Evolutionary conservation across 1,140 invertebrate genomes (phyloP).

Genomic region (Parasteatoda tepidariorum): DNA sequence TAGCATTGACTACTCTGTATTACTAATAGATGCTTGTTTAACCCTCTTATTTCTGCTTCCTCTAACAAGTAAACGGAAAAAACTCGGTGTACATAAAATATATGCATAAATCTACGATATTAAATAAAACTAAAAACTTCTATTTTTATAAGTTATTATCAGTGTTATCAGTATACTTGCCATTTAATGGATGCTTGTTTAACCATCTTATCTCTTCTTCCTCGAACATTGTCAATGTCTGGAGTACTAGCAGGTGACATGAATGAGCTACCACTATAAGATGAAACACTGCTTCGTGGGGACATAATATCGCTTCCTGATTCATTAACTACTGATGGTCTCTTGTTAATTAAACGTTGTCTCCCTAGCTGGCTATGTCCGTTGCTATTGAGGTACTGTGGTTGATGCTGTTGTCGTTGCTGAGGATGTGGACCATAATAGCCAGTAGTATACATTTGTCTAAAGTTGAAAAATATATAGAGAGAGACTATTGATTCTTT

Average conservation of each 20-base stretch:
- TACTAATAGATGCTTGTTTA: too few relatives aligned
- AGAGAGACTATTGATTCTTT: too few relatives aligned
- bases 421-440: conserved; percentile 6
- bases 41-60: too few relatives aligned
- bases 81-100: too few relatives aligned
- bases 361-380: not conserved
- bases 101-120: too few relatives aligned
- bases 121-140: too few relatives aligned
- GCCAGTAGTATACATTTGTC: not conserved
- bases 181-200: conserved; percentile 54
- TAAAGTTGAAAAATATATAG: too few relatives aligned
- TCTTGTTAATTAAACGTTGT: not conserved
- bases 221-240: not conserved
- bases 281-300: conserved; percentile 25
- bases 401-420: not conserved
- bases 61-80: too few relatives aligned
- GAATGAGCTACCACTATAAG: conserved; percentile 1
- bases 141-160: not conserved
- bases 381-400: not conserved
- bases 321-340: not conserved
- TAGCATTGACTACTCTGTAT: too few relatives aligned
- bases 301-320: conserved; percentile 1
- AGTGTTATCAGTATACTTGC: not conserved
- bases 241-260: conserved; percentile 42
- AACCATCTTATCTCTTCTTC: conserved; percentile 34